Evolutionary conservation across 2,797 vertebrate species (phyloP).

Genomic region (Kryptolebias ocellatus): DNA sequence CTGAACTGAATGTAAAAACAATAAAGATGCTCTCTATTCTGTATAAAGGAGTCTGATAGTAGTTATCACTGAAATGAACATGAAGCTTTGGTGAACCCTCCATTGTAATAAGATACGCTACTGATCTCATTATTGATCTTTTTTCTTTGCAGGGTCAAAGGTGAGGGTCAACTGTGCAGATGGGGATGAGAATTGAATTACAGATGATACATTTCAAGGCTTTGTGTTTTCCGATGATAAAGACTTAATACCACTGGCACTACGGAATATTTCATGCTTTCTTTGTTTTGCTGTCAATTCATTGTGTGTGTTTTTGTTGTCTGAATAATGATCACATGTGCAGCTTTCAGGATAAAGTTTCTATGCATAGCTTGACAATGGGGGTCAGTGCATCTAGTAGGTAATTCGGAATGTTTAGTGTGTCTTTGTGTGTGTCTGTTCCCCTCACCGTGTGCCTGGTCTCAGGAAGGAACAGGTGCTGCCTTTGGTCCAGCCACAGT

Average conservation of each 20-base stretch:
- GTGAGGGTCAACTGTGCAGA: constrained; percentile 36
- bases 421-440: constrained; percentile 6
- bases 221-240: neutral
- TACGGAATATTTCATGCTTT: neutral
- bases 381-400: neutral
- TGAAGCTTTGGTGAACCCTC: constrained; percentile 14
- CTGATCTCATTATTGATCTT: constrained; percentile 59
- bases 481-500: constrained; percentile 93
- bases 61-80: neutral
- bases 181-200: constrained; percentile 2
- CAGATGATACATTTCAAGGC: neutral
- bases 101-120: constrained; percentile 47
- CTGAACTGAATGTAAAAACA: neutral
- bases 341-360: neutral
- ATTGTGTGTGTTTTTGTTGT: neutral
- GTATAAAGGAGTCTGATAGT: constrained; percentile 18
- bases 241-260: too few species aligned
- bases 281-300: neutral
- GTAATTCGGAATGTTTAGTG: neutral
- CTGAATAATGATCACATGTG: neutral
- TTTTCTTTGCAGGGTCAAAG: constrained; percentile 39
- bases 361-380: neutral
- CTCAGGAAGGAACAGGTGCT: constrained; percentile 93
- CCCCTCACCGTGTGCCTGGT: constrained; percentile 87
- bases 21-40: neutral